Base-by-base conservation (phyloP, 2,888 invertebrate species). In the Drosophila anomelani region DNA sequence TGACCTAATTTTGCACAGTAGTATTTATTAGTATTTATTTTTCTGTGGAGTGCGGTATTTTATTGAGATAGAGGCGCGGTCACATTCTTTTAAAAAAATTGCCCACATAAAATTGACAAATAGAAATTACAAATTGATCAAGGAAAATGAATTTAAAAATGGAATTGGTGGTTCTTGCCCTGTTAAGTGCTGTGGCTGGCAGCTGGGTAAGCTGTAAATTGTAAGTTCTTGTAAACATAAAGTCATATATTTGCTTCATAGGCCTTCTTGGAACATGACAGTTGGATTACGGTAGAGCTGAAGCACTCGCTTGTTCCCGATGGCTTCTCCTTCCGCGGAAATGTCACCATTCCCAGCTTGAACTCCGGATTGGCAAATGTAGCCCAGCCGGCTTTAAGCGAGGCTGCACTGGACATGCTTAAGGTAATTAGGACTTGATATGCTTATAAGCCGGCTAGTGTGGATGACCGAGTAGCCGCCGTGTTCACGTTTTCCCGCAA, bases 191-290 rank as follows among this genome's bases (percentile, higher is more conserved):
- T 12, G 20, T 79, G 15, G 44, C 74, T 10, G 44, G 51, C 32
- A 74, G 78, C 20, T 79, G 68, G 75, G 72, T 73, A 58, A 75
- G 46, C 26, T 13, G 1, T 12, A 20, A 32, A 5, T 17, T 9
- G n/a, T 6, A 17, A 20, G 20, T 12, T 17, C 2, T 13, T n/a
- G 6, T 13, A 6, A 20, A 20, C n/a, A n/a, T n/a, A 12, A 15
- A 13, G 9, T 41, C 0, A 15, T 17, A 12, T 26, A 17, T 39
- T 26, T 51, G 3, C 17, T 20, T 41, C 7, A 29, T 79, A 95
- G 95, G 93, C 92, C 55, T 94, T 94, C 81, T 91, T 96, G 75
- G 96, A 96, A 87, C 95, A 95, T 85, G 96, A 96, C 92, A 95
- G 96, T 36, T 95, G 95, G 94, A 91, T 96, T 23, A 95, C 94